Conservation (phyloP, 2,888 invertebrate species). For the Mechanitis mazaeus region DNA sequence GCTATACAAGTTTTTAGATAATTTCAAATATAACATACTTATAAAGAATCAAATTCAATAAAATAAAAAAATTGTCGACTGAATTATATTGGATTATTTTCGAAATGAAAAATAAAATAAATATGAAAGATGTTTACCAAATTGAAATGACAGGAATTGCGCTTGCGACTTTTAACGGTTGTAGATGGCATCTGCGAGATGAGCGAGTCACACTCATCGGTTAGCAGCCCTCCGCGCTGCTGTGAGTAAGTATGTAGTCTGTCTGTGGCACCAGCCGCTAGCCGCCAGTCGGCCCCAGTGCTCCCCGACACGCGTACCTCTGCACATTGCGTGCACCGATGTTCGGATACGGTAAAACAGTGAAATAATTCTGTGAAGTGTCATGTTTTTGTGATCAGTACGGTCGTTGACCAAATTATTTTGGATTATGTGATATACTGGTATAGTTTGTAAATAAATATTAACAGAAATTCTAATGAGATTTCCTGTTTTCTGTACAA, state of each 20-base stretch:
- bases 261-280: conserved; percentile 24
- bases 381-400: background rate
- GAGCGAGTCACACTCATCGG: conserved; percentile 40
- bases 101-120: too few species aligned
- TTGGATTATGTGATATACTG: background rate
- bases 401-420: background rate
- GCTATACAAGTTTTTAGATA: too few species aligned
- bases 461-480: background rate
- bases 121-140: too few species aligned
- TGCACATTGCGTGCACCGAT: conserved; percentile 37
- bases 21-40: too few species aligned
- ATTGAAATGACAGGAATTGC: background rate
- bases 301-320: conserved; percentile 66
- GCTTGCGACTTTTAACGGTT: conserved; percentile 47
- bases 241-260: conserved; percentile 3
- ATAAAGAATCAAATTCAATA: background rate
- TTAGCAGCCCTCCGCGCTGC: conserved; percentile 12
- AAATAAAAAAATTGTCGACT: background rate
- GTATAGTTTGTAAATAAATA: background rate
- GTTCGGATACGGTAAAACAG: conserved; percentile 19
- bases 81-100: too few species aligned
- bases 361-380: conserved; percentile 29
- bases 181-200: conserved; percentile 39
- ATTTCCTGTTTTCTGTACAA: conserved; percentile 2
- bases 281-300: conserved; percentile 56